Evolutionary conservation across 1,140 invertebrate species (phyloP), one percentile per base, ranked within the genome.

Genomic region (Saccostrea glomerata): DNA sequence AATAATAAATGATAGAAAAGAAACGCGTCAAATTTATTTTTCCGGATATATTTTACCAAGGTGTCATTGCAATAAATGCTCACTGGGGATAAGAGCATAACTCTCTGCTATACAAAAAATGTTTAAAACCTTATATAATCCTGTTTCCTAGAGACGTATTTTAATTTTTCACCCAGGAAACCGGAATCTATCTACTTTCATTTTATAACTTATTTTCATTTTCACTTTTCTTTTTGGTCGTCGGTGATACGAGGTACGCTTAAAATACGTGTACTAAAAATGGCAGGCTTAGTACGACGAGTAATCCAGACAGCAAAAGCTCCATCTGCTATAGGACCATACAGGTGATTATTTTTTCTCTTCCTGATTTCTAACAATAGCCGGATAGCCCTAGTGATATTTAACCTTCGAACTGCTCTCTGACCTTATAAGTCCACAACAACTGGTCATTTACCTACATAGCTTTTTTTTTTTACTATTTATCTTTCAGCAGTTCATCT

Each of bases 251-350:
- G 2, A 36, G 30, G 30, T 36, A 2, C 30, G 30, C 30, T 9
- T 47, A 47, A 47, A 11, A 47, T 47, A 47, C 47, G 47, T 47
- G 9, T 47, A 11, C 47, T 47, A 47, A 60, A 85, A 89, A 94
- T 94, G 93, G 86, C 93, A 77, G 90, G 86, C 66, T 82, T 94
- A 86, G 91, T 93, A 0, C 89, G 92, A 86, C 91, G 90, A 87
- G 94, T 96, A 25, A 95, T 96, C 70, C 90, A 91, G 84, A 93
- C 95, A 3, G 85, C 92, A 23, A 95, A 95, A 82, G 96, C 96
- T 20, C 96, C 97, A 60, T 95, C 95, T 92, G 96, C 97, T 25
- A 96, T 97, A 90, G 97, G 96, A 55, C 96, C 97, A 84, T 97
- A 97, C 94, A 97, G 96, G 96, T 97, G 94, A 88, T 11, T 25